A percentile compares a stretch with the other conserved stretches of the same genome.
phyloP scores from a whole-genome alignment of 2,888 invertebrate species.

The Plemyria rubiginata region DNA sequence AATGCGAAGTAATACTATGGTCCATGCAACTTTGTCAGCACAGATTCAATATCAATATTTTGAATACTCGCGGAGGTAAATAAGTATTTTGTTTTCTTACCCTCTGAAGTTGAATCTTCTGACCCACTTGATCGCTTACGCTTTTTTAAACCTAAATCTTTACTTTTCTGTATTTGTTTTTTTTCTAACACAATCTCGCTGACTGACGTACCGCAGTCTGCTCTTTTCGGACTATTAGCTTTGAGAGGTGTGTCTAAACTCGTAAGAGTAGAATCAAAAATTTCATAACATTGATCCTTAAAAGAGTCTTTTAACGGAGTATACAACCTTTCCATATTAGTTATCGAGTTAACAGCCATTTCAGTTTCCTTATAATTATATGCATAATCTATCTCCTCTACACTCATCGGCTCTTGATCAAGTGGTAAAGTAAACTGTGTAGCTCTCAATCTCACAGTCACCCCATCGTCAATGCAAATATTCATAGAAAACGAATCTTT shows the following conservation, averaged over 20 bases:
- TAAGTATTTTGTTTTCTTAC: constrained; percentile 67
- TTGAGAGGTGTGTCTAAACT: constrained; percentile 79
- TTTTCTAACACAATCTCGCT: constrained; percentile 68
- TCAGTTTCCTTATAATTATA: constrained; percentile 65
- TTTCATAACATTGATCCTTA: constrained; percentile 66
- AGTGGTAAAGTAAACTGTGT: constrained; percentile 58
- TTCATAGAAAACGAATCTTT: constrained; percentile 78
- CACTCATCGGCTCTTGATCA: constrained; percentile 53
- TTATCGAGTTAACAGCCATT: constrained; percentile 69
- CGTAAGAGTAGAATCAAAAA: constrained; percentile 78
- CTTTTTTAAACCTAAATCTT: constrained; percentile 60
- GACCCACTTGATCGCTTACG: constrained; percentile 63
- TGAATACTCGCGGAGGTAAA: constrained; percentile 70
- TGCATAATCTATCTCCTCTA: constrained; percentile 48
- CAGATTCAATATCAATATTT: constrained; percentile 79
- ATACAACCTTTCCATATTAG: constrained; percentile 64
- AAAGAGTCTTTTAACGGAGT: constrained; percentile 71
- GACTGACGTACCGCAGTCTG: constrained; percentile 52
- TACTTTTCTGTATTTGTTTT: constrained; percentile 53
- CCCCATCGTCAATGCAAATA: constrained; percentile 71
- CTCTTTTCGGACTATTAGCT: constrained; percentile 51
- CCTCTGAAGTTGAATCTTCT: constrained; percentile 59
- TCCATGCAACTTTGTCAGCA: constrained; percentile 77
- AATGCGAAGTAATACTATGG: constrained; percentile 50
- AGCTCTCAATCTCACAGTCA: constrained; percentile 67